Evolutionary conservation across 2,797 vertebrate genomes (phyloP), one percentile per base, ranked within the genome.

Genomic region (Clarias laeviceps): DNA sequence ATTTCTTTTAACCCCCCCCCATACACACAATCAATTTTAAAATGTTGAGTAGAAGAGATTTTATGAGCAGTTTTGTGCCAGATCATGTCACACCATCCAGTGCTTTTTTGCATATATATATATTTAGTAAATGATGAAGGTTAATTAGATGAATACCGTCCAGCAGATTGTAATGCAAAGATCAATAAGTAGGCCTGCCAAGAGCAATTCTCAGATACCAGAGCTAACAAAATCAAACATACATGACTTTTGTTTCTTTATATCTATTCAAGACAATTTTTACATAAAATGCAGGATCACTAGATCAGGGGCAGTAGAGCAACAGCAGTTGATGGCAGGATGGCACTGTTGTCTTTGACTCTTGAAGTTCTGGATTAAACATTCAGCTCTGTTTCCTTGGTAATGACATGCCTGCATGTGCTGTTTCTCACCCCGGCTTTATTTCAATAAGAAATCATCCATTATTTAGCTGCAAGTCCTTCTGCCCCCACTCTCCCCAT

Each of bases 381-480:
- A 88, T 92, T 90, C 90, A 45, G 87, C 88, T 89, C 85, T 14
- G 88, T 90, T 90, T 93, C 89, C 89, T 89, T 90, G 91, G 90
- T 91, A 93, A 93, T 92, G 91, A 93, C 91, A 91, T 77, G 84
- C 91, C 90, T 82, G 62, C 84, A 88, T 87, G 84, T 89, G 88
- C 85, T 87, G 85, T 90, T 65, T 92, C 91, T 89, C 88, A 87
- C 89, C 88, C 61, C 83, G 85, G 85, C 90, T 93, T 92, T 92
- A 93, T 94, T 95, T 92, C 93, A 94, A 94, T 92, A 93, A 93
- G 91, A 93, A 94, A 93, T 93, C 91, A 94, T 94, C 92, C 93
- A 95, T 95, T 94, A 95, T 95, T 95, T 93, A 94, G 92, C 92
- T 94, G 90, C 87, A 89, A 93, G 91, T 93, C 94, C 92, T 90